phyloP scores from a whole-genome alignment of 2,888 invertebrate species.

The Noctua comes region DNA sequence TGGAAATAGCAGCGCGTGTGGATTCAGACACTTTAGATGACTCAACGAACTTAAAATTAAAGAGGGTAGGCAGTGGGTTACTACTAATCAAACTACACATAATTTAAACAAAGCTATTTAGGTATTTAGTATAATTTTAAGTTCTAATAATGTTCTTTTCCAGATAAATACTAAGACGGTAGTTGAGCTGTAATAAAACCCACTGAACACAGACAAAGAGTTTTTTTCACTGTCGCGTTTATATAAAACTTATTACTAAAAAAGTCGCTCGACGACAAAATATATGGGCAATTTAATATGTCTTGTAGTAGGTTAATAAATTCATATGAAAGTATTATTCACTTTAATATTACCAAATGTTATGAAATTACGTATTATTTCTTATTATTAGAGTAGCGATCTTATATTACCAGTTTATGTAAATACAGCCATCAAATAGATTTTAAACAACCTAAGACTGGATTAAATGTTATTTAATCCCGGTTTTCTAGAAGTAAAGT shows the following conservation, averaged over 20 bases:
- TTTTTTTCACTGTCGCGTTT: background rate
- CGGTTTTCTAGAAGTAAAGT: constrained; percentile 12
- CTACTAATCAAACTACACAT: background rate
- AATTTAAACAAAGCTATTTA: too few species aligned
- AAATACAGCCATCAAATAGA: constrained; percentile 14
- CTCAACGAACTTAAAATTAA: background rate
- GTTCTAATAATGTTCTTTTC: background rate
- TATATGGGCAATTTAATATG: constrained; percentile 7
- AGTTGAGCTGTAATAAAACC: background rate
- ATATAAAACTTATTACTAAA: background rate
- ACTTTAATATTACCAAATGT: background rate
- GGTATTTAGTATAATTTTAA: background rate
- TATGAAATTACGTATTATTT: background rate
- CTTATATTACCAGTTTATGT: background rate
- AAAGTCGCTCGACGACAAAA: background rate
- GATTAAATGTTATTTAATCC: constrained; percentile 11
- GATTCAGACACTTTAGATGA: background rate
- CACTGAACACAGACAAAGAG: background rate
- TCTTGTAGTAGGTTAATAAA: constrained; percentile 8
- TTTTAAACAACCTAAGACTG: background rate
- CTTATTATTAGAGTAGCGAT: background rate
- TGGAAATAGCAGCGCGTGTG: background rate
- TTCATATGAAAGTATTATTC: constrained; percentile 1
- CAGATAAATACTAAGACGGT: background rate
- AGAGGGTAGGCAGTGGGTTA: background rate